Evolutionary conservation across 2,113 vertebrate genomes (phyloP).

Genomic region (Gorilla gorilla): DNA sequence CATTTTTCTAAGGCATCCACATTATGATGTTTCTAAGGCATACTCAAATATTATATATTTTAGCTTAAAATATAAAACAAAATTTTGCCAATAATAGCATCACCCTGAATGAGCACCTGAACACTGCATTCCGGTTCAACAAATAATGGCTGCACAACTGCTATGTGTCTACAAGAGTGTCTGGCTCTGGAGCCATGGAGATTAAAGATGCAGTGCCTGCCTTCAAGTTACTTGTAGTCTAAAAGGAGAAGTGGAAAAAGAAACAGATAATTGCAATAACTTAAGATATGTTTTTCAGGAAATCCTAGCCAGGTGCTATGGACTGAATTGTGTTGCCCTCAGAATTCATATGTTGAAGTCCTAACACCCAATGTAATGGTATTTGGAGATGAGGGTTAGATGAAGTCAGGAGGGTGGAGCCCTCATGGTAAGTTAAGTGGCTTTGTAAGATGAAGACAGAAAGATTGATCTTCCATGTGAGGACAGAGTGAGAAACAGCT

Average conservation of each 20-base stretch:
- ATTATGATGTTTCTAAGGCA: background rate
- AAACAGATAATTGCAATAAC: background rate
- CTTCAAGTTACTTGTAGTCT: background rate
- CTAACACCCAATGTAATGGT: background rate
- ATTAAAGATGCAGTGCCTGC: background rate
- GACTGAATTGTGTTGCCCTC: background rate
- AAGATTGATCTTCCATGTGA: background rate
- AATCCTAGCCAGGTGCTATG: background rate
- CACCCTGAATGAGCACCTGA: background rate
- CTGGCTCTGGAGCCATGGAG: no score
- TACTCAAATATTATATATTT: background rate
- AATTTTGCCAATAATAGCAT: background rate
- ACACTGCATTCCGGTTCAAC: background rate
- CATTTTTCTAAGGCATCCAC: background rate
- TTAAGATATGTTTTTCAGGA: background rate
- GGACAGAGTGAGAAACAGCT: background rate
- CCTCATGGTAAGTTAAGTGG: background rate
- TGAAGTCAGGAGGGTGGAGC: background rate
- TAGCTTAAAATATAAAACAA: background rate
- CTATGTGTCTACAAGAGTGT: background rate
- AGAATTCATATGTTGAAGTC: background rate
- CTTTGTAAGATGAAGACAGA: background rate
- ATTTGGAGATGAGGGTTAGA: background rate
- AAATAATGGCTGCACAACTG: background rate
- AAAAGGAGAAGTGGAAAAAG: background rate